Conservation (phyloP, 92 coral and sea anemone genomes). For the Montipora capitata region DNA sequence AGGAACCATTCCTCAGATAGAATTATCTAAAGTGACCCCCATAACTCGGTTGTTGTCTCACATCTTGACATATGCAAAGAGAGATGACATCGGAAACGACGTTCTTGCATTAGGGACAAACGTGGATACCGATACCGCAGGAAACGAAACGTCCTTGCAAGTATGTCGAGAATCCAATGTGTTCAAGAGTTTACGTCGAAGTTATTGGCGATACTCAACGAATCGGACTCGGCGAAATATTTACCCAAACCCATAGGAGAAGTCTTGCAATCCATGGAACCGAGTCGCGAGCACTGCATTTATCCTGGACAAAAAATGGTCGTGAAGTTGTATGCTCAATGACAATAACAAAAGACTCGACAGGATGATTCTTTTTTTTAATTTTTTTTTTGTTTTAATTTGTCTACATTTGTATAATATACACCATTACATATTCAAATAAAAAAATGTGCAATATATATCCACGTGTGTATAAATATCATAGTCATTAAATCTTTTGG, state of each 20-base stretch:
- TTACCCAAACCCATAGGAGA: not conserved
- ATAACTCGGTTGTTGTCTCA: not conserved
- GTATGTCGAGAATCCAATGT: not conserved
- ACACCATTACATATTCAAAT: no score
- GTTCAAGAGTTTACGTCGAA: slow-evolving; percentile 3
- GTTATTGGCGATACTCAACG: not conserved
- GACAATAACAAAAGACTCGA: not conserved
- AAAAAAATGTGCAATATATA: no score
- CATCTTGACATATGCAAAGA: not conserved
- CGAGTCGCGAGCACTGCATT: not conserved
- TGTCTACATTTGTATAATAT: no score
- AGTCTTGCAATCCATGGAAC: not conserved
- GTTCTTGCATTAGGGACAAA: not conserved
- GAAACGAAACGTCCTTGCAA: not conserved
- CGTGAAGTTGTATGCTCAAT: not conserved
- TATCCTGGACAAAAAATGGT: not conserved
- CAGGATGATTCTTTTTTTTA: no score
- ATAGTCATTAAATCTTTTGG: no score
- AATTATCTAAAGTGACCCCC: not conserved
- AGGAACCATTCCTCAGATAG: slow-evolving; percentile 13
- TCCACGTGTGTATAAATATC: no score
- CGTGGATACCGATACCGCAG: not conserved
- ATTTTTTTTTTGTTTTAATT: no score
- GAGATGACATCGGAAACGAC: not conserved
- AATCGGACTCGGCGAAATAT: not conserved